Conservation (phyloP, 1,140 invertebrate genomes). For the Delia radicum region DNA sequence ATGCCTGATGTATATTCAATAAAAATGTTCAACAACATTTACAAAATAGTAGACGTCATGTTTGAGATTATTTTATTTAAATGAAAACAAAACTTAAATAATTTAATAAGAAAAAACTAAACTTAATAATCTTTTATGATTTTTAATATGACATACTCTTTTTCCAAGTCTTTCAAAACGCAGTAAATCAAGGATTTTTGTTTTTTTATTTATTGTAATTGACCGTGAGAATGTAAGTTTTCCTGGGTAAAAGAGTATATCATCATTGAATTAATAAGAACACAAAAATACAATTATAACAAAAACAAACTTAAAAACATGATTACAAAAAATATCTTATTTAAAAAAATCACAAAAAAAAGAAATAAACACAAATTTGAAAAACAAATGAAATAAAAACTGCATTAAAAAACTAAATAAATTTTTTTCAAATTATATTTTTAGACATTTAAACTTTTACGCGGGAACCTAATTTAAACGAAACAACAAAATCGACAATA, state of each 20-base stretch:
- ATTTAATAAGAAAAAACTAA: not conserved
- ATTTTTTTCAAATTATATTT: not conserved
- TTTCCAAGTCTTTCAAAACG: conserved; percentile 6
- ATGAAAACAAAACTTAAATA: not conserved
- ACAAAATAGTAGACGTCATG: conserved; percentile 44
- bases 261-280: not conserved
- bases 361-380: conserved; percentile 27
- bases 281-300: conserved; percentile 4
- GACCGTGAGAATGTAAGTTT: not conserved
- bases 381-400: conserved; percentile 23
- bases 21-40: conserved; percentile 26
- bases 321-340: conserved; percentile 27
- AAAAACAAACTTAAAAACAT: conserved; percentile 10
- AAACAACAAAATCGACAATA: too few relatives aligned
- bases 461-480: too few relatives aligned
- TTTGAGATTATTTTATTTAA: conserved; percentile 54
- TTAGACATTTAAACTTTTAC: too few relatives aligned
- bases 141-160: conserved; percentile 4
- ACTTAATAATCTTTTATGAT: not conserved
- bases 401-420: conserved; percentile 12
- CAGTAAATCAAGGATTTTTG: not conserved
- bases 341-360: conserved; percentile 22
- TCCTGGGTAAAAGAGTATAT: conserved; percentile 4
- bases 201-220: not conserved
- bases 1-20: conserved; percentile 43